Conservation (phyloP, 2,888 invertebrate genomes). For the Tetranychus piercei region DNA sequence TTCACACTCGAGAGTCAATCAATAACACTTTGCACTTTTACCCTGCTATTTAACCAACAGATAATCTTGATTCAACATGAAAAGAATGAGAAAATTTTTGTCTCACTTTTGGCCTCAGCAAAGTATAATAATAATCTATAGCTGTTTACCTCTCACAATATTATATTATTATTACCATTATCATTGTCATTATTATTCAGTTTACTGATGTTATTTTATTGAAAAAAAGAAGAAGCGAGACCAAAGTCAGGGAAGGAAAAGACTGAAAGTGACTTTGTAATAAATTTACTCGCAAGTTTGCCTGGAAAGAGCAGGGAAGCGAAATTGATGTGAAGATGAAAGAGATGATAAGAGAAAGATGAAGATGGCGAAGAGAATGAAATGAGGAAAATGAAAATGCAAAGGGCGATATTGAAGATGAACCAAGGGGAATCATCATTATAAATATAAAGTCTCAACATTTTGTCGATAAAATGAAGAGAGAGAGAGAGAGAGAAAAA, state of each 20-base stretch:
- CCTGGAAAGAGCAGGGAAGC: not conserved
- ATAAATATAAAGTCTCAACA: not conserved
- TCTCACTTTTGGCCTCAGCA: too few relatives aligned
- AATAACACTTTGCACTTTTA: too few relatives aligned
- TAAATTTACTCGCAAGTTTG: not conserved
- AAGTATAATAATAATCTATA: too few relatives aligned
- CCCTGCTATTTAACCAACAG: too few relatives aligned
- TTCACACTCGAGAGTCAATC: not conserved
- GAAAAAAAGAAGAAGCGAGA: conserved; percentile 10
- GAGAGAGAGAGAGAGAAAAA: too few relatives aligned
- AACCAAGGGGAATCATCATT: not conserved
- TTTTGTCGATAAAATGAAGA: not conserved
- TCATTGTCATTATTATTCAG: conserved; percentile 2
- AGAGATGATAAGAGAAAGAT: not conserved
- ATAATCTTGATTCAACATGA: too few relatives aligned
- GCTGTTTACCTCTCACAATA: too few relatives aligned
- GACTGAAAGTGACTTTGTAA: not conserved
- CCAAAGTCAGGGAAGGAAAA: not conserved
- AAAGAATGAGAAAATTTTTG: too few relatives aligned
- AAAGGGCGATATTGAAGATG: not conserved
- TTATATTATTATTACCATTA: not conserved
- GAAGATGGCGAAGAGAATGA: not conserved
- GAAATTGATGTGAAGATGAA: conserved; percentile 1
- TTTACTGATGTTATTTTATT: not conserved
- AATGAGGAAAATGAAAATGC: not conserved